A percentile compares a stretch with the other conserved stretches of the same genome.
phyloP scores from a whole-genome alignment of 1,140 invertebrate genomes.

The Temnothorax nylanderi region DNA sequence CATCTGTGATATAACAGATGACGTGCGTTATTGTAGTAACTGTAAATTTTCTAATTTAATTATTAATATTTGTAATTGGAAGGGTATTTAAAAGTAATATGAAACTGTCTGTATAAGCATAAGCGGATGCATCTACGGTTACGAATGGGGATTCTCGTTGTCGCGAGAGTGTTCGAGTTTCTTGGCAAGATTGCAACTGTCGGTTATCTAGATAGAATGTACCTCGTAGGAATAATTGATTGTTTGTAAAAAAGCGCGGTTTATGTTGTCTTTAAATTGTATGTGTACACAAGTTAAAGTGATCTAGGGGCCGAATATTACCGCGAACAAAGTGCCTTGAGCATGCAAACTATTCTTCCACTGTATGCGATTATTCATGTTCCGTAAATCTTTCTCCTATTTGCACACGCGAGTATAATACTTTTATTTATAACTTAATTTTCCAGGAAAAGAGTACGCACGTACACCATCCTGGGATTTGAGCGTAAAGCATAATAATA shows the following conservation, averaged over 20 bases:
- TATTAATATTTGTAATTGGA: neutral
- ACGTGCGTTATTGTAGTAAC: neutral
- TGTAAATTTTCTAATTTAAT: neutral
- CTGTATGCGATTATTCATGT: conserved; percentile 12
- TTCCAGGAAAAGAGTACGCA: neutral
- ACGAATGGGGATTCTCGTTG: conserved; percentile 38
- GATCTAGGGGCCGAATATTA: conserved; percentile 23
- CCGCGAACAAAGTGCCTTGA: conserved; percentile 4
- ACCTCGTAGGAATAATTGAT: conserved; percentile 62
- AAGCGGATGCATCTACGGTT: conserved; percentile 30
- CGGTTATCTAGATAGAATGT: conserved; percentile 73
- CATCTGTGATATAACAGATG: neutral
- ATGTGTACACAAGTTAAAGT: conserved; percentile 3
- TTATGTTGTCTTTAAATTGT: conserved; percentile 5
- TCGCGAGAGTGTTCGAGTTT: conserved; percentile 50
- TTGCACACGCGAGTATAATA: neutral
- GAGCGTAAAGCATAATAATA: neutral
- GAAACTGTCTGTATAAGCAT: conserved; percentile 6
- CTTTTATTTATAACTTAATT: conserved; percentile 32
- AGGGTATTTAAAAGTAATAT: neutral
- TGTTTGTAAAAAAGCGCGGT: conserved; percentile 11
- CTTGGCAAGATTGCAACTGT: conserved; percentile 77
- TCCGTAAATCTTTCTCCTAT: conserved; percentile 23
- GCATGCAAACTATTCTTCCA: conserved; percentile 14
- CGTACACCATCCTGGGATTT: neutral